phyloP scores from a whole-genome alignment of 2,113 vertebrate genomes.

The Aplodontia rufa region DNA sequence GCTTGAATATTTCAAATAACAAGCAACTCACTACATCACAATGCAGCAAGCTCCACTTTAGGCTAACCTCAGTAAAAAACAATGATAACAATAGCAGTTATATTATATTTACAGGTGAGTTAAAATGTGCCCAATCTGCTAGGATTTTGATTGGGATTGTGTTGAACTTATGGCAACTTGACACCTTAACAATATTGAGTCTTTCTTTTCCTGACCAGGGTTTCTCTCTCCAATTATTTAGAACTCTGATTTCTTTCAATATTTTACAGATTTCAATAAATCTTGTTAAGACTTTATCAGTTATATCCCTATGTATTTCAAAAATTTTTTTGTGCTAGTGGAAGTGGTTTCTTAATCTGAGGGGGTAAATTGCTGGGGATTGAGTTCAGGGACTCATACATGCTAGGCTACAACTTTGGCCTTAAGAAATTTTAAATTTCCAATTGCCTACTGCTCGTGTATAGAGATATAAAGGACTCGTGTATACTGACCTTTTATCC shows the following conservation, averaged over 20 bases:
- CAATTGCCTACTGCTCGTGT: neutral
- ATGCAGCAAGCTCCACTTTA: neutral
- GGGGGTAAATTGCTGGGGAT: neutral
- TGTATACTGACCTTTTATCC: neutral
- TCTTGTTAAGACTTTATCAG: neutral
- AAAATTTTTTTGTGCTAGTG: neutral
- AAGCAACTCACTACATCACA: neutral
- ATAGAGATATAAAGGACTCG: neutral
- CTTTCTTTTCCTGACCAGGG: neutral
- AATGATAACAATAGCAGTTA: neutral
- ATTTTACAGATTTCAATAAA: constrained; percentile 29
- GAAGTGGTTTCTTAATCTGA: neutral
- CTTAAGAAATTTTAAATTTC: neutral
- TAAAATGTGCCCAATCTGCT: neutral
- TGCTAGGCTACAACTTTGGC: neutral
- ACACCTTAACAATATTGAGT: neutral
- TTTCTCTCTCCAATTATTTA: constrained; percentile 3
- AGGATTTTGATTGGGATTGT: neutral
- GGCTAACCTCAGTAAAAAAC: neutral
- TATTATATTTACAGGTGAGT: neutral
- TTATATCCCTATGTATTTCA: neutral
- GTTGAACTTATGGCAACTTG: neutral
- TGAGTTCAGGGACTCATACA: neutral
- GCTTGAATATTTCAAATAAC: neutral
- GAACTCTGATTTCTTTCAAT: neutral